These are phyloP conservation scores for Apodemus sylvaticus DNA, from an alignment of 2,113 vertebrate species.

Conservation along the genomic window DNA sequence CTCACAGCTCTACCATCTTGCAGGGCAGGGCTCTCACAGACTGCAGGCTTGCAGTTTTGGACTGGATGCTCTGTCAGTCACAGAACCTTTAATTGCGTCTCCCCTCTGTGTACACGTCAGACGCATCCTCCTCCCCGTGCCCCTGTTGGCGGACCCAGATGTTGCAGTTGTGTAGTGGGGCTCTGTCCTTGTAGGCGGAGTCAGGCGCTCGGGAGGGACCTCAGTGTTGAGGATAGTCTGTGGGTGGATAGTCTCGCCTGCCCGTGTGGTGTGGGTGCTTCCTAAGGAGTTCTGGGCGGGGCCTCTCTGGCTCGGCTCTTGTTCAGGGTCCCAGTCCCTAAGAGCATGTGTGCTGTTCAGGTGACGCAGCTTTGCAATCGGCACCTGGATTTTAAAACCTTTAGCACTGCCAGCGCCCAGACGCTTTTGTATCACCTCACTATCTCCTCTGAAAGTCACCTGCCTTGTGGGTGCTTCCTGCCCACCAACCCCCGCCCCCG, in stretches of 20 bases:
- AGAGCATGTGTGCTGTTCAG: too few relatives aligned
- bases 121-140: neutral
- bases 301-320: neutral
- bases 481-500: accelerated
- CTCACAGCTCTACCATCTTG: accelerated
- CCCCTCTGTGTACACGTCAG: neutral
- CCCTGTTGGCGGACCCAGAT: too few relatives aligned
- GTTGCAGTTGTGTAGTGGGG: neutral
- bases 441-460: neutral
- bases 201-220: neutral
- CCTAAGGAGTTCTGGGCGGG: neutral
- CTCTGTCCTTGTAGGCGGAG: neutral
- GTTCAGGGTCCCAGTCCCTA: neutral
- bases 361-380: neutral
- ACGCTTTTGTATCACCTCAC: neutral
- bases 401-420: neutral
- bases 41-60: too few relatives aligned
- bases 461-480: accelerated
- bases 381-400: neutral
- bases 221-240: neutral
- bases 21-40: neutral
- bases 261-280: neutral
- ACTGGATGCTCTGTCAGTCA: neutral
- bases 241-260: neutral
- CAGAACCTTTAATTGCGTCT: neutral